Evolutionary conservation across 1,140 invertebrate species (phyloP), one percentile per base, ranked within the genome.

Genomic region (Leptinotarsa texana): DNA sequence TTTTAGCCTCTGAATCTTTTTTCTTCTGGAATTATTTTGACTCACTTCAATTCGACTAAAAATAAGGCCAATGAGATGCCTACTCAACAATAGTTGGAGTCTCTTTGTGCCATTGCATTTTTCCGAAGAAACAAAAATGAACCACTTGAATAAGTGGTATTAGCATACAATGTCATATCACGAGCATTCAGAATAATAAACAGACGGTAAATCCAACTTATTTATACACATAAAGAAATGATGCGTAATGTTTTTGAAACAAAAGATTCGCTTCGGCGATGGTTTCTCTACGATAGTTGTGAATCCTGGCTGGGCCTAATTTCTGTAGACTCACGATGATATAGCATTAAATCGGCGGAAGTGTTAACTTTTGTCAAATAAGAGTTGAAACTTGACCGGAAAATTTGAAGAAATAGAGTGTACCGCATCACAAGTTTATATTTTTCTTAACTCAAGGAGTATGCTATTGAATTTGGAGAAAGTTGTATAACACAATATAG

Each of bases 91-190:
- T 42, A 42, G 11, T 15, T 57, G 51, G 51, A 15, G n/a, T 57
- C n/a, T 57, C 51, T 57, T 57, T 57, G 51, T 57, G 17, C 51
- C 15, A 18, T 15, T 57, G 51, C 51, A 57, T 57, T 57, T 42
- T 57, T 57, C 51, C 51, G 17, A 57, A 57, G 51, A 57, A 57
- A 17, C 51, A 18, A 57, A 57, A 57, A 57, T 57, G 51, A 57
- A 57, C 15, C 51, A 57, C 51, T 57, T 18, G 51, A 57, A 57
- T 57, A 57, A 57, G 51, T 57, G n/a, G 8, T 1, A 67, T 67
- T 67, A 67, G 65, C 65, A 67, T 67, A 67, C 65, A 67, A 67
- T 67, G 65, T 67, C 65, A 67, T 67, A 67, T 67, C 24, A 42
- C 27, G 1, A 67, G 2, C 27, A 24, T 24, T n/a, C 42, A 33